Conservation (phyloP, 2,888 invertebrate genomes). For the Aquatica leii region DNA sequence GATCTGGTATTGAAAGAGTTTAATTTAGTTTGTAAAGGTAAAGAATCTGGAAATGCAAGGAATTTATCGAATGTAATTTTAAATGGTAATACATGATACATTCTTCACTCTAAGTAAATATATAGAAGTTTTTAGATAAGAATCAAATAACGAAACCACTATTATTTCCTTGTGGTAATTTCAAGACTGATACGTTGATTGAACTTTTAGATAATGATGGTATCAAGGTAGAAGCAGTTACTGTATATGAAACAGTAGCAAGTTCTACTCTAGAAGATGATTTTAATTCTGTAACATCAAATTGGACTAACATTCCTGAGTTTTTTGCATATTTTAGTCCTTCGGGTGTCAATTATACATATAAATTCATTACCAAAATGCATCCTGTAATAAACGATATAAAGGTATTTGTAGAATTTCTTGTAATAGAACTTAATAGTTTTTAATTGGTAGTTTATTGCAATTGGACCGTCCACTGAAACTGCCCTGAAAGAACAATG, state of each 20-base stretch:
- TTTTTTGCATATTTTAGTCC: slow-evolving; percentile 68
- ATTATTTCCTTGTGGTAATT: slow-evolving; percentile 66
- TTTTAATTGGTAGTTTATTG: slow-evolving; percentile 58
- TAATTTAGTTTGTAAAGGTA: slow-evolving; percentile 62
- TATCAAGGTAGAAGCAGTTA: slow-evolving; percentile 60
- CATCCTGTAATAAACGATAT: not conserved
- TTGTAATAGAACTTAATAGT: no score
- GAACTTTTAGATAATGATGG: slow-evolving; percentile 58
- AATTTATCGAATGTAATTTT: slow-evolving; percentile 63
- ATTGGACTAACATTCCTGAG: slow-evolving; percentile 58
- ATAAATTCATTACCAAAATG: slow-evolving; percentile 39
- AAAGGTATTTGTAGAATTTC: not conserved
- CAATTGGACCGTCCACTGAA: slow-evolving; percentile 68
- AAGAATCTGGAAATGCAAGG: slow-evolving; percentile 65
- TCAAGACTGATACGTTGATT: slow-evolving; percentile 64
- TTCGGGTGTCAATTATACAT: slow-evolving; percentile 64
- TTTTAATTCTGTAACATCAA: slow-evolving; percentile 55
- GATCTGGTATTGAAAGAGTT: slow-evolving; percentile 60
- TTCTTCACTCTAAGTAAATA: not conserved
- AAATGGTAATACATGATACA: slow-evolving; percentile 51
- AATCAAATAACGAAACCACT: slow-evolving; percentile 58
- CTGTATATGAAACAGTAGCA: slow-evolving; percentile 65
- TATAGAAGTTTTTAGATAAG: slow-evolving; percentile 53
- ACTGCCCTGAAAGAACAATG: slow-evolving; percentile 61
- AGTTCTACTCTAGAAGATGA: slow-evolving; percentile 62